Conservation (phyloP, 2,888 invertebrate genomes). For the Lithophane socia region DNA sequence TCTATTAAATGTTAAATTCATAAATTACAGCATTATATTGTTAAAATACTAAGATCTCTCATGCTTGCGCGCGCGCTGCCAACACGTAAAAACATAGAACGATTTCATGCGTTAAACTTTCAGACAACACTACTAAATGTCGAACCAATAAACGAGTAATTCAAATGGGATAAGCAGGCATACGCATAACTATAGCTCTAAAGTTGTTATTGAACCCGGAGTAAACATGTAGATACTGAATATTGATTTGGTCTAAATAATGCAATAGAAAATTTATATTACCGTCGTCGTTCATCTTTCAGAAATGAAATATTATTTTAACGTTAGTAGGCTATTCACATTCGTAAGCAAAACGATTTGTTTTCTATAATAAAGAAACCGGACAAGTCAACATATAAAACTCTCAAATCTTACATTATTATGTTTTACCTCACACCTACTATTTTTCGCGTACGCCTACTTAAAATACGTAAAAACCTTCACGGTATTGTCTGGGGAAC, state of each 20-base stretch:
- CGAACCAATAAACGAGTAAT: neutral
- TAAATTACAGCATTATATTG: slow-evolving; percentile 63
- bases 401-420: neutral
- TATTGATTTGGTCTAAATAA: neutral
- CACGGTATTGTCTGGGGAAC: slow-evolving; percentile 35
- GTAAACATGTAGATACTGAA: neutral
- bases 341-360: neutral
- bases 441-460: slow-evolving; percentile 43
- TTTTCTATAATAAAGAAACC: neutral
- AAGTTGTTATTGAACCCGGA: neutral
- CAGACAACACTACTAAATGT: slow-evolving; percentile 22
- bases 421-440: slow-evolving; percentile 7
- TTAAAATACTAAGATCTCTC: slow-evolving; percentile 55
- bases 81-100: slow-evolving; percentile 67
- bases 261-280: neutral
- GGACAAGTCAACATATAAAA: neutral
- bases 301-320: neutral
- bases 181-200: neutral
- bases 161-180: neutral
- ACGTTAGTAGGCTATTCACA: neutral
- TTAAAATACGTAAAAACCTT: slow-evolving; percentile 43
- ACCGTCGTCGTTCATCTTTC: neutral
- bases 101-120: slow-evolving; percentile 66
- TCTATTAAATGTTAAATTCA: slow-evolving; percentile 59
- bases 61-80: slow-evolving; percentile 57